Evolutionary conservation across 2,888 invertebrate genomes (phyloP).

Genomic region (Tryphoninae sp.): DNA sequence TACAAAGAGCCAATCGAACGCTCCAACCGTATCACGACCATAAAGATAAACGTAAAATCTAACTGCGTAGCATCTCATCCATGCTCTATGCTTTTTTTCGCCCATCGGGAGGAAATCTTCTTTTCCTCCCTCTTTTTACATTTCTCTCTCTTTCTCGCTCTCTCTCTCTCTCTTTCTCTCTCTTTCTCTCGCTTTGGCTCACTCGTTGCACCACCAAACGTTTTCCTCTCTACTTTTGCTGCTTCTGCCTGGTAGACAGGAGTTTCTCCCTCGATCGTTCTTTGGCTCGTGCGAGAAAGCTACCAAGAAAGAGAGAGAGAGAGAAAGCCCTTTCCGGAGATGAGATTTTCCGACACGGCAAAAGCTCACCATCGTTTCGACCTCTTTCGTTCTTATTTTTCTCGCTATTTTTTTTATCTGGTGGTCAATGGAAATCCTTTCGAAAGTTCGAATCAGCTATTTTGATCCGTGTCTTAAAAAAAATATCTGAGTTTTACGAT

Average conservation of each 20-base stretch:
- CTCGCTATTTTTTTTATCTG: constrained; percentile 20
- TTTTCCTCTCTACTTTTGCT: constrained; percentile 19
- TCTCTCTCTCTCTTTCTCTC: constrained; percentile 41
- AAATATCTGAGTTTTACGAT: too few species aligned
- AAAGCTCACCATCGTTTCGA: constrained; percentile 38
- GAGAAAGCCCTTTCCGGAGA: constrained; percentile 66
- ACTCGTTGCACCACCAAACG: constrained; percentile 18
- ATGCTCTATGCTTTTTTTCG: constrained; percentile 43
- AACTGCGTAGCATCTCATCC: constrained; percentile 67
- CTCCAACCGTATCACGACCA: constrained; percentile 25
- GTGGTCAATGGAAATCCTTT: constrained; percentile 45
- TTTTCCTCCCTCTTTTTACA: background rate
- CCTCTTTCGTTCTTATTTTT: constrained; percentile 31
- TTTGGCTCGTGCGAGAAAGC: constrained; percentile 44
- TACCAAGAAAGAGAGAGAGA: background rate
- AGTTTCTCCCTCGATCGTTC: constrained; percentile 53
- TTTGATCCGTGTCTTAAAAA: too few species aligned
- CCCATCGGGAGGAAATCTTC: constrained; percentile 41
- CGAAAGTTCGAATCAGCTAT: constrained; percentile 14
- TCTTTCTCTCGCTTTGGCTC: constrained; percentile 34
- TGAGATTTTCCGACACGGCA: constrained; percentile 65
- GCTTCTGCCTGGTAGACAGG: constrained; percentile 13
- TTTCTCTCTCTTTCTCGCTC: background rate
- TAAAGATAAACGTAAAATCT: constrained; percentile 79
- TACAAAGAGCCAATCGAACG: constrained; percentile 48